Conservation (phyloP, 2,113 vertebrate genomes). For the Chionodraco myersi region DNA sequence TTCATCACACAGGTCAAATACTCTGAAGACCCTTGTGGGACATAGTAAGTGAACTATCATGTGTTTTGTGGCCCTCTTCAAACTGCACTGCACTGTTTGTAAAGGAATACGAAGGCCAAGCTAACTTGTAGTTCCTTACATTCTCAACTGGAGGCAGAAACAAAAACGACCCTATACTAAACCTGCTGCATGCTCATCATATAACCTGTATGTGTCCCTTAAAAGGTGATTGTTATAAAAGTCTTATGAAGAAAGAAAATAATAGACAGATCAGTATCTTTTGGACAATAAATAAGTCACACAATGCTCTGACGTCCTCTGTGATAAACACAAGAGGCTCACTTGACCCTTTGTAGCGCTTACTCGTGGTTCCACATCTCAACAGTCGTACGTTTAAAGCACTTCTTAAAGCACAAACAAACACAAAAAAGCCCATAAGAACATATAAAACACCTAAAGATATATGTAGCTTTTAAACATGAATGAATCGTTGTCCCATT, state of each 20-base stretch:
- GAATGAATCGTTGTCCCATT: constrained; percentile 20
- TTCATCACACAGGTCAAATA: not conserved
- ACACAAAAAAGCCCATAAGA: constrained; percentile 78
- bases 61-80: not conserved
- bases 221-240: constrained; percentile 74
- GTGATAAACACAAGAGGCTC: constrained; percentile 51
- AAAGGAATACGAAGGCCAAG: constrained; percentile 20
- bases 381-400: constrained; percentile 84
- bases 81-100: constrained; percentile 11
- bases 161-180: constrained; percentile 9
- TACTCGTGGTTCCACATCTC: constrained; percentile 60
- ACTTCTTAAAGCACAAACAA: constrained; percentile 79
- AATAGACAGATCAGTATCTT: constrained; percentile 65
- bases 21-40: not conserved
- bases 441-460: constrained; percentile 66
- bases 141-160: constrained; percentile 40
- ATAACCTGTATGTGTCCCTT: constrained; percentile 33
- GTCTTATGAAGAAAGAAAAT: constrained; percentile 68
- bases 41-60: constrained; percentile 1
- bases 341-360: constrained; percentile 66
- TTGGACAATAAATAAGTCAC: constrained; percentile 56
- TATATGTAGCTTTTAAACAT: constrained; percentile 27
- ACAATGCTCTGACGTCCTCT: constrained; percentile 61
- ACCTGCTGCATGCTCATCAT: constrained; percentile 37
- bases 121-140: constrained; percentile 9